phyloP scores from a whole-genome alignment of 2,888 invertebrate genomes.

The Cephus spinipes region DNA sequence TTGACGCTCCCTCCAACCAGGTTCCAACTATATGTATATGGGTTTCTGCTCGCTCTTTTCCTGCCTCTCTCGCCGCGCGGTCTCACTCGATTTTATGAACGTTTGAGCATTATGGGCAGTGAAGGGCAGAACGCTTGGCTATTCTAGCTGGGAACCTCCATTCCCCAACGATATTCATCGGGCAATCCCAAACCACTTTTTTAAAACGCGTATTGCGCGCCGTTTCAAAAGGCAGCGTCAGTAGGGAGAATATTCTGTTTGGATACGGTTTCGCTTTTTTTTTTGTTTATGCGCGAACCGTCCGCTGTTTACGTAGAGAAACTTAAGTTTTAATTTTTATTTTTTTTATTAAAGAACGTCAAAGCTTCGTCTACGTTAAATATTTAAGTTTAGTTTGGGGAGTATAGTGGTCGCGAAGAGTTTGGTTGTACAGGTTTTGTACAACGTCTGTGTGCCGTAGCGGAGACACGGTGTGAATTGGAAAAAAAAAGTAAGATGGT shows the following conservation, averaged over 20 bases:
- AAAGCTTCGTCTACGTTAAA: neutral
- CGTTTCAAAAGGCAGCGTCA: neutral
- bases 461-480: neutral
- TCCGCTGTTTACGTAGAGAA: neutral
- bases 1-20: neutral
- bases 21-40: neutral
- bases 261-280: neutral
- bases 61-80: neutral
- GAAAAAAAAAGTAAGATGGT: neutral
- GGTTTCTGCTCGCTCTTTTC: neutral
- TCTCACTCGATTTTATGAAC: slow-evolving; percentile 4
- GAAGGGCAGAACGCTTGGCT: neutral
- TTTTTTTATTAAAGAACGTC: neutral
- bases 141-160: neutral
- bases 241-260: neutral
- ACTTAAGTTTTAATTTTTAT: neutral
- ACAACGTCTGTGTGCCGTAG: neutral
- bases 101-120: slow-evolving; percentile 1
- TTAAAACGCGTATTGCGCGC: neutral
- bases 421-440: neutral
- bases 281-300: neutral
- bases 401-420: neutral
- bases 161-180: neutral
- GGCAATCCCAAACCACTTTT: neutral
- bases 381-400: neutral